These are phyloP conservation scores for Phylloscopus whistleri DNA, from an alignment of 2,113 vertebrate species.

Conservation along the genomic window DNA sequence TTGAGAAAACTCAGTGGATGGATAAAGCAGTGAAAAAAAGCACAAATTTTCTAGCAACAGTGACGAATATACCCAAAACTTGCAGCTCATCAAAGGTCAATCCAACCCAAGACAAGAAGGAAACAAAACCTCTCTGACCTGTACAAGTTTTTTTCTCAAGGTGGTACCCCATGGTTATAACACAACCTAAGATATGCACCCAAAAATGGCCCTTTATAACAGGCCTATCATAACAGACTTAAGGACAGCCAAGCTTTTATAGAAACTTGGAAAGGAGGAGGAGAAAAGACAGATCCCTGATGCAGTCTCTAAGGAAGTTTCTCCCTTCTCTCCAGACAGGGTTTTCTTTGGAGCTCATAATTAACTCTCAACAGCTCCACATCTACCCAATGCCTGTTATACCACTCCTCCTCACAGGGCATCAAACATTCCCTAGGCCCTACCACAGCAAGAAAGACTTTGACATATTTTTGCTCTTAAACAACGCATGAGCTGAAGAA, in stretches of 20 bases:
- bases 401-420: neutral
- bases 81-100: neutral
- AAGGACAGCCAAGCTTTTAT: neutral
- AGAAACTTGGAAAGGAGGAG: neutral
- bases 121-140: neutral
- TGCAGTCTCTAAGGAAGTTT: neutral
- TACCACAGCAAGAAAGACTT: neutral
- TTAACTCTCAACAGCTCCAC: neutral
- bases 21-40: neutral
- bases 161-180: neutral
- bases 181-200: neutral
- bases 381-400: neutral
- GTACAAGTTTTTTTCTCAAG: neutral
- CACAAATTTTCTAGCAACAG: neutral
- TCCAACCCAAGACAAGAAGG: neutral
- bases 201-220: neutral
- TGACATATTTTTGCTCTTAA: neutral
- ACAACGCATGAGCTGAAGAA: neutral
- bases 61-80: neutral
- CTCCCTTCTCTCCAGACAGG: neutral
- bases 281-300: neutral
- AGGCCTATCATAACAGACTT: neutral
- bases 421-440: neutral
- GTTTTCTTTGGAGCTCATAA: neutral
- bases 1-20: constrained; percentile 20